Evolutionary conservation across 2,797 vertebrate species (phyloP), one percentile per base, ranked within the genome.

Genomic region (Danio albolineatus): DNA sequence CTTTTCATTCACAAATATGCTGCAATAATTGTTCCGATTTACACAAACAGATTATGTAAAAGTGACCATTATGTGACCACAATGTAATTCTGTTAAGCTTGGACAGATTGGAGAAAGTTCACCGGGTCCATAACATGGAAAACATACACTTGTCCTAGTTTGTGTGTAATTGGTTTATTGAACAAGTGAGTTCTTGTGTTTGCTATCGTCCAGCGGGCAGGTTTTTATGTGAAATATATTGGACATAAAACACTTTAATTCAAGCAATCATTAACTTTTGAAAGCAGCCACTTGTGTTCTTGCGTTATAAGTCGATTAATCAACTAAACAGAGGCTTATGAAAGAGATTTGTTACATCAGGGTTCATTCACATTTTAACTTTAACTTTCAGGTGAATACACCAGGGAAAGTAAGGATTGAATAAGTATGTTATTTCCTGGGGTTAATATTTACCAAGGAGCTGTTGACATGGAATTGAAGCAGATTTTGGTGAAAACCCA

Each of bases 1-100:
- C 46, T 10, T 62, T 83, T 83, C 57, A 76, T 79, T 66, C 73
- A 80, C 41, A 69, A 44, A 78, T 51, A 78, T 85, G 44, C 72
- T 73, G 67, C 43, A 62, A 73, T 76, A 79, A 83, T 81, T 73
- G 64, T 71, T 54, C 21, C 44, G 61, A 62, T 64, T 73, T 71
- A 21, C 73, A 65, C 43, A 61, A 67, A 56, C 61, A 57, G 49
- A 82, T 78, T 77, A 57, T 49, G 56, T 72, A 72, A 67, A 70
- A 76, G 43, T 21, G 69, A 36, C 66, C 65, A 64, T 72, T 79
- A 49, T 82, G 64, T 17, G 43, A 49, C 17, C 12, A 54, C 49
- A 76, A 69, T 59, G 54, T 57, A 14, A 67, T 46, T 54, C 49
- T 48, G 64, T 14, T 57, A 17, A 6, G 48, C 36, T 51, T 49